Percentiles rank a stretch among this genome's conserved stretches.
Evolutionary conservation across 2,113 vertebrate genomes (phyloP).

Genomic region (Nanorana parkeri): DNA sequence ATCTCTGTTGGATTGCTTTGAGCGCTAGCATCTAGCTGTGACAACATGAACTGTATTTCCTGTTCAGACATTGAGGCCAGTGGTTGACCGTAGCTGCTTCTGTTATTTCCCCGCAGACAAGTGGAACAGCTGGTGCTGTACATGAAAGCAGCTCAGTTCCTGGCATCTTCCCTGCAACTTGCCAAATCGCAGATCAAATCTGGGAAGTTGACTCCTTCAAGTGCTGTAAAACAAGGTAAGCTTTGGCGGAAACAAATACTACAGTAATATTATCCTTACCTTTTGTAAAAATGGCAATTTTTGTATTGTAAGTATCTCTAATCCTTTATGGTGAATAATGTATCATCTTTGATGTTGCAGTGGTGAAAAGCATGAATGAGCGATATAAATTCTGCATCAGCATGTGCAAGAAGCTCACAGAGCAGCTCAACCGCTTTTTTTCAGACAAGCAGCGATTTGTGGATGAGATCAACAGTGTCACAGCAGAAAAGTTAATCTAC

Average conservation of each 20-base stretch:
- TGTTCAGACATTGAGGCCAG: not conserved
- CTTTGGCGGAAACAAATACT: too few species aligned
- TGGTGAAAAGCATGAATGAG: constrained; percentile 93
- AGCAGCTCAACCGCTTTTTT: constrained; percentile 94
- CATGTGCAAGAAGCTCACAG: constrained; percentile 90
- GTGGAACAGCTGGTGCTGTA: constrained; percentile 95
- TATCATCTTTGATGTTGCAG: constrained; percentile 65
- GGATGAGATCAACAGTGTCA: constrained; percentile 96
- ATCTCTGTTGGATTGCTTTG: not conserved
- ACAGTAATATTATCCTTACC: too few species aligned
- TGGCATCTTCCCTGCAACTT: constrained; percentile 93
- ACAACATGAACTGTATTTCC: not conserved
- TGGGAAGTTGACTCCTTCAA: constrained; percentile 91
- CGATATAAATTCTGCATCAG: constrained; percentile 93
- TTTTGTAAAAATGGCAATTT: too few species aligned
- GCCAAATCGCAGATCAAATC: constrained; percentile 96
- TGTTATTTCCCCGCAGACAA: constrained; percentile 73
- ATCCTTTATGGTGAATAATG: not conserved
- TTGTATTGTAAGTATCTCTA: not conserved
- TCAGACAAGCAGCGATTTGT: constrained; percentile 95
- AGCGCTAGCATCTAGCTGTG: not conserved
- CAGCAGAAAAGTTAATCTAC: constrained; percentile 97
- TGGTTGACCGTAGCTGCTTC: constrained; percentile 1
- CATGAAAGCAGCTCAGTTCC: constrained; percentile 94
- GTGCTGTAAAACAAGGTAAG: constrained; percentile 92